phyloP scores from a whole-genome alignment of 2,113 vertebrate species.

The Phainopepla nitens region DNA sequence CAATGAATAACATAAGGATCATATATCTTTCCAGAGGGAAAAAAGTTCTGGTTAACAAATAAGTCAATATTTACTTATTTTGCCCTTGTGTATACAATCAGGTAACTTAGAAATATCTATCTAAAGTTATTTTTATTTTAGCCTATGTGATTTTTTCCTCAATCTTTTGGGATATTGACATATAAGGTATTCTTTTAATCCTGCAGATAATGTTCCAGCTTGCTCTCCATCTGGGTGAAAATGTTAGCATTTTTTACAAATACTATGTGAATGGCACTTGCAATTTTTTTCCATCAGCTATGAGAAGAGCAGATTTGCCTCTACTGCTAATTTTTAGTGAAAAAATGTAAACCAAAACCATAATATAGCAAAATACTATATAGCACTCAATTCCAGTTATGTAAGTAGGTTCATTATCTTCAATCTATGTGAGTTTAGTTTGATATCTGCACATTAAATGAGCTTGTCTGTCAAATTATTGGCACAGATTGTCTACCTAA shows the following conservation, averaged over 20 bases:
- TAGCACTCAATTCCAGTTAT: not conserved
- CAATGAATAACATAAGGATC: slow-evolving; percentile 8
- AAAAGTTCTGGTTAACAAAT: not conserved
- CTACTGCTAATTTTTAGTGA: not conserved
- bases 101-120: not conserved
- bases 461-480: not conserved
- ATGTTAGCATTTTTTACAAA: not conserved
- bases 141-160: not conserved
- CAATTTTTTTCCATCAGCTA: not conserved
- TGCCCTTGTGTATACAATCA: not conserved
- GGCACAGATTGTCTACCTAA: not conserved
- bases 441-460: not conserved
- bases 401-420: not conserved
- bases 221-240: not conserved
- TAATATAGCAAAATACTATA: not conserved
- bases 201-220: not conserved
- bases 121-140: not conserved
- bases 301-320: not conserved
- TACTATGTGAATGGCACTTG: not conserved
- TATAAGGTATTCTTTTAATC: not conserved
- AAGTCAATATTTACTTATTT: slow-evolving; percentile 3
- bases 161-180: not conserved
- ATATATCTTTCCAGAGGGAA: not conserved
- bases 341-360: not conserved
- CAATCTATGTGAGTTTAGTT: not conserved